Percentiles rank a stretch among this genome's conserved stretches.
Conservation (phyloP, 2,113 vertebrate species). For the Melanostigma gelatinosum region DNA sequence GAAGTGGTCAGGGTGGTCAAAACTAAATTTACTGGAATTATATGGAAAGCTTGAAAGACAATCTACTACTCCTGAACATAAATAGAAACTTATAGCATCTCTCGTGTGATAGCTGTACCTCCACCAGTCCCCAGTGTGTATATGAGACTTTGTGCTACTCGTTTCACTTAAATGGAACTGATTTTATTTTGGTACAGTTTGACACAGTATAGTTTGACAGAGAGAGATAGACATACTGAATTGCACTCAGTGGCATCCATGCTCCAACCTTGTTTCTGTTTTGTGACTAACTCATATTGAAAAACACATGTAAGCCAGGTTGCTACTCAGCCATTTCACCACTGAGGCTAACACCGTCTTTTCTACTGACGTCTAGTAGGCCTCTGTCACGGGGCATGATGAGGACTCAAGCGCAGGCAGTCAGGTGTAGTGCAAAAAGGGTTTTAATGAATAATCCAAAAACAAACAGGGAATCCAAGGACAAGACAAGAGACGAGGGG, state of each 20-base stretch:
- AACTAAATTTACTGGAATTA: conserved; percentile 49
- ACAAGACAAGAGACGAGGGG: no score
- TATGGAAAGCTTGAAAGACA: conserved; percentile 37
- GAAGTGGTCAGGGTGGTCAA: conserved; percentile 44
- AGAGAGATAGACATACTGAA: neutral
- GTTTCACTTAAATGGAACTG: neutral
- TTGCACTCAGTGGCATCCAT: neutral
- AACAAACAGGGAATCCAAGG: no score
- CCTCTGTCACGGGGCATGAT: no score
- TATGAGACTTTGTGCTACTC: neutral
- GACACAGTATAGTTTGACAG: neutral
- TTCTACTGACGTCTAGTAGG: neutral
- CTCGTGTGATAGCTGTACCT: conserved; percentile 8
- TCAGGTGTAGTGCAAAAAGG: no score
- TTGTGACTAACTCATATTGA: neutral
- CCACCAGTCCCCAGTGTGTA: neutral
- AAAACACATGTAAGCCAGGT: neutral
- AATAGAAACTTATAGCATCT: conserved; percentile 4
- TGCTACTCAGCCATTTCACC: neutral
- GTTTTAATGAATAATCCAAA: no score
- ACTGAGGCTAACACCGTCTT: neutral
- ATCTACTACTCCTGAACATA: conserved; percentile 14
- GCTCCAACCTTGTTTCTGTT: neutral
- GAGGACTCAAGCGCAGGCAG: no score
- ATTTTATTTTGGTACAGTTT: conserved; percentile 11